Base-by-base conservation (phyloP, 2,797 vertebrate genomes). In the Cossypha heuglini region DNA sequence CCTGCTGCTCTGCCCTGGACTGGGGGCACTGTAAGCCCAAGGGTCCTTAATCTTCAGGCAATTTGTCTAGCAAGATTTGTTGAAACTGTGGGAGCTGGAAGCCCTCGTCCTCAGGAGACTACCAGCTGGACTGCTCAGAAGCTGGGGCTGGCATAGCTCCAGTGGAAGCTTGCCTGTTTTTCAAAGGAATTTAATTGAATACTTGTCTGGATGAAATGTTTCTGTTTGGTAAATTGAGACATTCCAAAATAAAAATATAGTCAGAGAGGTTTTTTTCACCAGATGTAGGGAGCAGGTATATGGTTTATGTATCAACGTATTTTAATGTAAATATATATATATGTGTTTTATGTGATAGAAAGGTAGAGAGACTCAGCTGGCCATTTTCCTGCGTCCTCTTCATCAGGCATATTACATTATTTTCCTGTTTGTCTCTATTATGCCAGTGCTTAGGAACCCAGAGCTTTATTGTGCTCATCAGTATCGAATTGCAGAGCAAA, bases 71-170 rank as follows among this genome's bases (percentile, higher is more conserved):
- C 63, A 86, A 73, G 75, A 52, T 86, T 77, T 90, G 49, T 80
- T 88, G 74, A 61, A 82, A 20, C 63, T 93, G 51, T 76, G 57
- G 55, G 75, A 92, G 64, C 54, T 91, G 88, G 67, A 95, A 87
- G 61, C 57, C 42, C n/a, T 29, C 22, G n/a, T 91, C 61, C 88
- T 93, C 90, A 57, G 66, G 94, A 94, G 81, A 67, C 52, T 64
- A 86, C 86, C 92, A 94, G 58, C 84, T 94, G 59, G 90, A 84
- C 88, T 91, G 75, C 90, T 95, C 77, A 57, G 52, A 89, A 94
- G 48, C 61, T 2, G 6, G 38, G 69, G 38, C 66, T 95, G 96
- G 95, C 94, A 13, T 35, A 48, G 25, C 46, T 95, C 94, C 88
- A 93, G 52, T 76, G 79, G 40, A 92, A 92, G 64, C 45, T 73